These are phyloP conservation scores for Sinocyclocheilus anshuiensis DNA, from an alignment of 2,113 vertebrate genomes.

Conservation along the genomic window DNA sequence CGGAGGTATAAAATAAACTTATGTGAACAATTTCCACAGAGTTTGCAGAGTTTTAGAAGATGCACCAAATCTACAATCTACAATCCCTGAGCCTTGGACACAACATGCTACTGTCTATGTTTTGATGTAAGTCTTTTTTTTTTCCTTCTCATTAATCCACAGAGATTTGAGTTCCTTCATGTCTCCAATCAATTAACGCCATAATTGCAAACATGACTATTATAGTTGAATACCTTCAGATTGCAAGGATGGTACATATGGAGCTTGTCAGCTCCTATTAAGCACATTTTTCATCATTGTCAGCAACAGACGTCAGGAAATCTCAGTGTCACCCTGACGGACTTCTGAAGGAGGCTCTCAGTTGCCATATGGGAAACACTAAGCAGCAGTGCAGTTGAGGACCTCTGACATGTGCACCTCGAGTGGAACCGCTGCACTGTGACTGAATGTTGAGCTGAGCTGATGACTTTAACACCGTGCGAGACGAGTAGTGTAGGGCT, in stretches of 20 bases:
- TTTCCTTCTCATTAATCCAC: neutral
- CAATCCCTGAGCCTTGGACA: conserved; percentile 64
- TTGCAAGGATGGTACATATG: conserved; percentile 69
- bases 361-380: neutral
- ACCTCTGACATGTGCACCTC: neutral
- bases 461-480: neutral
- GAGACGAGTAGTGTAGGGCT: neutral
- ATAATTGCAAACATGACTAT: neutral
- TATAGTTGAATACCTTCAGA: neutral
- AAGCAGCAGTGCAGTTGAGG: neutral
- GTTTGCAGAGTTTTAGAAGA: neutral
- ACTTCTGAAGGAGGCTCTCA: neutral
- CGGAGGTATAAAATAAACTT: neutral
- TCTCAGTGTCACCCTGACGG: conserved; percentile 29
- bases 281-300: conserved; percentile 71
- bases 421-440: neutral
- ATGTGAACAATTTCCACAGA: conserved; percentile 13
- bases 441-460: neutral
- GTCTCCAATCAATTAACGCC: neutral
- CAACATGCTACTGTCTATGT: neutral
- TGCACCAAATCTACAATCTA: conserved; percentile 17
- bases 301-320: conserved; percentile 62
- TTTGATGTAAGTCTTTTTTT: neutral
- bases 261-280: conserved; percentile 69
- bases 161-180: neutral